Base-by-base conservation (phyloP, 2,888 invertebrate genomes). In the Rhogogaster chlorosoma region DNA sequence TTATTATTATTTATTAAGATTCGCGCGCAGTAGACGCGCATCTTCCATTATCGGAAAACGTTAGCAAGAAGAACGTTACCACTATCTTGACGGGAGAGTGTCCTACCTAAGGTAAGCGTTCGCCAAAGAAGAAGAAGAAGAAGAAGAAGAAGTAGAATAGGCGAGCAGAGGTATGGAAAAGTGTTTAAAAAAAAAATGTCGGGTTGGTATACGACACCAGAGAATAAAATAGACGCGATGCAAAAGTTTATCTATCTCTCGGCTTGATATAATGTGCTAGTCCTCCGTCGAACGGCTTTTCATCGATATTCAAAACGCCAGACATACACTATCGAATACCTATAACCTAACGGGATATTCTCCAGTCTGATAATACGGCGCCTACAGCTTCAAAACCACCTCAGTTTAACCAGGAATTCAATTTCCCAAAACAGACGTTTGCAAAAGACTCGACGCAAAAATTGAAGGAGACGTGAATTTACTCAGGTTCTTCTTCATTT, bases 51-150 rank as follows among this genome's bases (percentile, higher is more conserved):
- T 80, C 80, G 80, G 80, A 80, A 61, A 57, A 80, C 80, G 38
- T 80, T 61, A 61, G 80, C 12, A 80, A 80, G 61, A 80, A 80
- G 80, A 22, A 80, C 80, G 80, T 80, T 80, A 80, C 80, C 80
- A 49, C 80, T 61, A 80, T 61, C 77, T 77, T 77, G 77, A 77
- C 77, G 53, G 29, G 53, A 29, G 10, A 29, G 10, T 73, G 71
- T 67, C 67, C 49, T 18, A 49, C 77, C n/a, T 53, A 53, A n/a
- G n/a, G 53, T 53, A 77, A 77, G 77, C 57, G 80, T 80, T 80
- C 80, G 80, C 80, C 29, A 36, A 73, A 36, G 26, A 22, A 80
- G 38, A 61, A 26, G 57, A 36, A 22, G n/a, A 32, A 42, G 38
- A 10, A 26, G 83, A 73, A 84, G 83, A 84, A 73, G 84, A n/a